These are phyloP conservation scores for Brienomyrus brachyistius DNA, from an alignment of 2,113 vertebrate genomes.

Conservation along the genomic window DNA sequence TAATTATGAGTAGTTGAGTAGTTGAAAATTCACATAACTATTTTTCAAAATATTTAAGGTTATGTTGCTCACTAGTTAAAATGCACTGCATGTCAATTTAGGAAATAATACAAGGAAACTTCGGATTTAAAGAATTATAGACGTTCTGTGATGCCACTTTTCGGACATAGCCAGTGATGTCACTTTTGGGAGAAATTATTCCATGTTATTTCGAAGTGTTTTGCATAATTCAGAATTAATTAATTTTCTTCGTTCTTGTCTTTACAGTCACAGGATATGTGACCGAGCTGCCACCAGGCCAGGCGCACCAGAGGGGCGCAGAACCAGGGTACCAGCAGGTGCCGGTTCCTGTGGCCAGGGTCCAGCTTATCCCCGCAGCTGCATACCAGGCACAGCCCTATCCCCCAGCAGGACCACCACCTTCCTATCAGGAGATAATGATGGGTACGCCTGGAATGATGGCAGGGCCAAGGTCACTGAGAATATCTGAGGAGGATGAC, in stretches of 20 bases:
- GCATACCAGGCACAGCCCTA: constrained; percentile 39
- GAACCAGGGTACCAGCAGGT: constrained; percentile 71
- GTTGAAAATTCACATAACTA: not conserved
- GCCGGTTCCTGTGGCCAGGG: constrained; percentile 50
- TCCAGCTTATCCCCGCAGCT: constrained; percentile 34
- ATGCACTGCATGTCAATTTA: not conserved
- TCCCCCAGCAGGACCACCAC: constrained; percentile 57
- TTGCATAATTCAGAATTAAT: not conserved
- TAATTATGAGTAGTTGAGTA: not conserved
- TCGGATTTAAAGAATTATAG: not conserved
- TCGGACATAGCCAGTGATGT: not conserved
- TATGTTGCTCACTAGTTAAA: not conserved
- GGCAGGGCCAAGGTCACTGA: not conserved
- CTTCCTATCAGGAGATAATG: constrained; percentile 76
- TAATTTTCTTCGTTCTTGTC: not conserved
- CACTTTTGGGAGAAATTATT: not conserved
- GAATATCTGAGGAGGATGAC: not conserved
- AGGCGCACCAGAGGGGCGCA: constrained; percentile 51
- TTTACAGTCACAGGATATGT: constrained; percentile 56
- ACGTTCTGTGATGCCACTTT: not conserved
- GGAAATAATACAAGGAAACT: not conserved
- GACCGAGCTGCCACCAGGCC: constrained; percentile 45
- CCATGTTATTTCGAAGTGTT: not conserved
- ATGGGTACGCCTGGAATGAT: constrained; percentile 48
- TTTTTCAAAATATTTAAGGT: not conserved